Percentiles rank a stretch among this genome's conserved stretches.
phyloP scores from a whole-genome alignment of 1,140 invertebrate species.

The Ceratina japonica region DNA sequence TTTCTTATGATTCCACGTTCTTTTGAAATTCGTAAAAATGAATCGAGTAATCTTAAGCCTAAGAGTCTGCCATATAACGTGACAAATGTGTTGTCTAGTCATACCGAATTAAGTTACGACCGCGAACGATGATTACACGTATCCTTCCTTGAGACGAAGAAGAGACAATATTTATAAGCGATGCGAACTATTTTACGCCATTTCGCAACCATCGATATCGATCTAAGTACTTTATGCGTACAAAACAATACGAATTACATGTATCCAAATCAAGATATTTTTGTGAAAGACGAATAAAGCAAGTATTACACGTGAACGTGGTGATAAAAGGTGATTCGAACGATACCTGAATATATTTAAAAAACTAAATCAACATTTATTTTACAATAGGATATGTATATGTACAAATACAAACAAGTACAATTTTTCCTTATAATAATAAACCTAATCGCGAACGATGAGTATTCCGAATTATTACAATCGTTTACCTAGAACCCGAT shows the following conservation, averaged over 20 bases:
- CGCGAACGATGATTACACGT: too few relatives aligned
- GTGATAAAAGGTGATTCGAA: neutral
- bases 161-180: conserved; percentile 7
- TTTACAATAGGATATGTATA: neutral
- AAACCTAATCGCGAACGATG: neutral
- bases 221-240: conserved; percentile 1
- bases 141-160: neutral
- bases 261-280: conserved; percentile 39
- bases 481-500: conserved; percentile 24
- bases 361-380: neutral
- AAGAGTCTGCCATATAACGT: conserved; percentile 30
- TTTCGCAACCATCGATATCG: neutral
- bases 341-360: neutral
- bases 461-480: conserved; percentile 8
- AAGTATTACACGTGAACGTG: neutral
- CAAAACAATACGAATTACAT: neutral
- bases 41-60: neutral
- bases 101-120: conserved; percentile 16
- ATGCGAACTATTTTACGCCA: conserved; percentile 9
- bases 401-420: neutral
- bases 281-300: conserved; percentile 48
- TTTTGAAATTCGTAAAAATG: neutral
- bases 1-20: too few relatives aligned
- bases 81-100: conserved; percentile 40
- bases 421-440: too few relatives aligned